Evolutionary conservation across 1,140 invertebrate genomes (phyloP).

Genomic region (Archegozetes longisetosus): DNA sequence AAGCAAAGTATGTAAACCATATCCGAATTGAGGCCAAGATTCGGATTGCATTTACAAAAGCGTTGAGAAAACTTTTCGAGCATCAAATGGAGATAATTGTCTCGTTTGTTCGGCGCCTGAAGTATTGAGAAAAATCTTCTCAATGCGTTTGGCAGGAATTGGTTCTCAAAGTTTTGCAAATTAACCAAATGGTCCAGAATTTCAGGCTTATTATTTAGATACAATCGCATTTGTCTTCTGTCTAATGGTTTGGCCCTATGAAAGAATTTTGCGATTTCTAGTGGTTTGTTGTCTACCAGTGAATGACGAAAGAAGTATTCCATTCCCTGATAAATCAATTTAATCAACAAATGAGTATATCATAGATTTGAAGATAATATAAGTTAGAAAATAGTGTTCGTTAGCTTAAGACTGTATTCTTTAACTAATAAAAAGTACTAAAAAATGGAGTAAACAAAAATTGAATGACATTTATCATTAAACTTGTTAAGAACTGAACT

Average conservation of each 20-base stretch:
- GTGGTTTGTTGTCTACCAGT: slow-evolving; percentile 30
- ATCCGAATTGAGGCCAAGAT: slow-evolving; percentile 33
- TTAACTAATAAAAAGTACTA: not conserved
- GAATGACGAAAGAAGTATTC: slow-evolving; percentile 31
- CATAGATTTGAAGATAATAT: too few species aligned
- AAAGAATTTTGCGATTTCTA: slow-evolving; percentile 36
- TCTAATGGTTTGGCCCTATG: slow-evolving; percentile 31
- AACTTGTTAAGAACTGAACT: too few species aligned
- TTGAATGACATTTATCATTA: too few species aligned
- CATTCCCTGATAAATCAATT: slow-evolving; percentile 29
- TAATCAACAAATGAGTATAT: too few species aligned
- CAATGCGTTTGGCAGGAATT: slow-evolving; percentile 37
- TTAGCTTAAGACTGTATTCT: too few species aligned
- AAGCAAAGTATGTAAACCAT: slow-evolving; percentile 37
- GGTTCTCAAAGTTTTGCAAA: slow-evolving; percentile 36
- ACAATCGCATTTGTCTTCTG: slow-evolving; percentile 28
- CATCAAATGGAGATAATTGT: slow-evolving; percentile 32
- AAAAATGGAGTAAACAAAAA: too few species aligned
- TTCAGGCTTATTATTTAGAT: slow-evolving; percentile 31
- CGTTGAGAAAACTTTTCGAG: slow-evolving; percentile 36
- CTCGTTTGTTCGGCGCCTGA: slow-evolving; percentile 32
- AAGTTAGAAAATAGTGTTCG: too few species aligned
- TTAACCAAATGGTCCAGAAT: slow-evolving; percentile 34
- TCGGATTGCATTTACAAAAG: slow-evolving; percentile 36
- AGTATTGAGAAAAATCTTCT: slow-evolving; percentile 34